These are phyloP conservation scores for Myotis myotis DNA, from an alignment of 2,797 vertebrate genomes.

Conservation along the genomic window DNA sequence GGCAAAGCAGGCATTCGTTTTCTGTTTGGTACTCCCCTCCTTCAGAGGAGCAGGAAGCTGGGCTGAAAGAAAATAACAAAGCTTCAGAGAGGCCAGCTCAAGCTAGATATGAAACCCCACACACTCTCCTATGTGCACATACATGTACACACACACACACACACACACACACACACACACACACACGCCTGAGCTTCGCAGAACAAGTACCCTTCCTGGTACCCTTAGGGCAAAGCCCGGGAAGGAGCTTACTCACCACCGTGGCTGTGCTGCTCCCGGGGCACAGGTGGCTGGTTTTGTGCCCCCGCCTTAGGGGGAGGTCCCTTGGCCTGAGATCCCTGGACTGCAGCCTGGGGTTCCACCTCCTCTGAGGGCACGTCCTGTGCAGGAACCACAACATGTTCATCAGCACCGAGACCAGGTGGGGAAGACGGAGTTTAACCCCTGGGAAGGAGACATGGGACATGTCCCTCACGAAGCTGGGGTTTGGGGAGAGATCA, in stretches of 20 bases:
- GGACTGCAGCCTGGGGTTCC: conserved; percentile 16
- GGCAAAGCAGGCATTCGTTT: neutral
- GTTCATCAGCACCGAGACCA: conserved; percentile 53
- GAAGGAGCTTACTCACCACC: conserved; percentile 60
- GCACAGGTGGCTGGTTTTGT: neutral
- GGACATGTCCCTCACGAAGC: conserved; percentile 36
- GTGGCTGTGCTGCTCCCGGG: neutral
- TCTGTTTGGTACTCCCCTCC: conserved; percentile 37
- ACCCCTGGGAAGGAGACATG: conserved; percentile 60
- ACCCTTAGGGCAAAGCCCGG: neutral
- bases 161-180: no score
- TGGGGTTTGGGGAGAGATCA: neutral
- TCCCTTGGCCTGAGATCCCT: conserved; percentile 20
- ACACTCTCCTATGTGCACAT: no score
- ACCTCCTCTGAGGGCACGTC: conserved; percentile 51
- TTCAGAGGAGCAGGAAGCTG: conserved; percentile 47
- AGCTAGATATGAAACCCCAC: neutral
- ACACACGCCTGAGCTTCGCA: neutral
- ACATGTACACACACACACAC: no score
- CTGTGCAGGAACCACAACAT: conserved; percentile 71
- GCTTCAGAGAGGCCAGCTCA: conserved; percentile 17
- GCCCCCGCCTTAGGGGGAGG: neutral
- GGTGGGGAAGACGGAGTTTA: neutral
- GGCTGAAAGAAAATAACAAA: conserved; percentile 46
- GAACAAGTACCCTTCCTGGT: neutral